Evolutionary conservation across 2,113 vertebrate genomes (phyloP).

Genomic region (Cyprinodon variegatus): DNA sequence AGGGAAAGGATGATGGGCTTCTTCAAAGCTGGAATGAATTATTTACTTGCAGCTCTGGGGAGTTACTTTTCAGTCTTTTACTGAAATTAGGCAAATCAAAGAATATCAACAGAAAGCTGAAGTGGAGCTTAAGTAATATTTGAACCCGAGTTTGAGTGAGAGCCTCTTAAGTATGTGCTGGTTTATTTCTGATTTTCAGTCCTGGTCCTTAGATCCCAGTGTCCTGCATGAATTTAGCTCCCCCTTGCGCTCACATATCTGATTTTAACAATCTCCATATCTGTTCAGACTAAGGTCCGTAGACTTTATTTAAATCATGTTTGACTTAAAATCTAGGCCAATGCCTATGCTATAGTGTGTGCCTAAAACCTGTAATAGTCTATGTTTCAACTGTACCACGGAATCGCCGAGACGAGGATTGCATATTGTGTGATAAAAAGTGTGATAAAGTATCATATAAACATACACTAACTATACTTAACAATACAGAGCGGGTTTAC

Average conservation of each 20-base stretch:
- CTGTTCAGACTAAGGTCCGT: neutral
- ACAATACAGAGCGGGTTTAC: too few relatives aligned
- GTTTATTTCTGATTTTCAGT: conserved; percentile 19
- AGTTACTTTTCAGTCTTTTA: conserved; percentile 22
- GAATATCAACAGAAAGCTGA: neutral
- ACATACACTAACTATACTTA: too few relatives aligned
- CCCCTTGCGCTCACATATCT: too few relatives aligned
- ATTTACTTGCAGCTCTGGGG: conserved; percentile 50
- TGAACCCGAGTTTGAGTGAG: neutral
- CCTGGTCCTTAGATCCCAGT: neutral
- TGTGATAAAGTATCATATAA: too few relatives aligned
- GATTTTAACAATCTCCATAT: neutral
- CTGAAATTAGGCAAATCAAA: conserved; percentile 4
- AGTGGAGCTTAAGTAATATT: conserved; percentile 4
- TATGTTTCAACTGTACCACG: too few relatives aligned
- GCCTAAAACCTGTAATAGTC: too few relatives aligned
- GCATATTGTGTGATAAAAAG: too few relatives aligned
- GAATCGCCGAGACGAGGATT: too few relatives aligned
- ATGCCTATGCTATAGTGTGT: too few relatives aligned
- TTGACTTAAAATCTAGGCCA: neutral
- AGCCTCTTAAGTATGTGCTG: conserved; percentile 22
- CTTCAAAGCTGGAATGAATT: conserved; percentile 18
- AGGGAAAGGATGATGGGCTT: conserved; percentile 1
- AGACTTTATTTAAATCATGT: neutral
- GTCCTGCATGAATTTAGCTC: neutral